Percentiles rank a stretch among this genome's conserved stretches.
Conservation (phyloP, 2,797 vertebrate species). For the Darevskia mixta region DNA sequence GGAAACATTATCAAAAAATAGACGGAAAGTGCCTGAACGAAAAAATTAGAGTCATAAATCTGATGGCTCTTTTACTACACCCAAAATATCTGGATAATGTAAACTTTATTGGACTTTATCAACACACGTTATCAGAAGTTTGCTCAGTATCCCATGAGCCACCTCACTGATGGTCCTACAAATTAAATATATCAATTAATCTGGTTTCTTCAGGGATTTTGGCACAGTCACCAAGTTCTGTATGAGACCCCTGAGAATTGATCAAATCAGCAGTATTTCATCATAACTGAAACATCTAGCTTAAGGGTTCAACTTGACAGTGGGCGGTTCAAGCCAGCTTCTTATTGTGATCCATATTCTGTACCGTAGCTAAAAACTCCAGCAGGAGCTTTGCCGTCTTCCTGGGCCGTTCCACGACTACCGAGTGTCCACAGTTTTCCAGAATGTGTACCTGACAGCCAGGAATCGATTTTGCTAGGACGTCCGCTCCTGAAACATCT, state of each 20-base stretch:
- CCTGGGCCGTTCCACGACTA: slow-evolving; percentile 90
- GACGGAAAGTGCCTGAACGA: not conserved
- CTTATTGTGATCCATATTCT: slow-evolving; percentile 82
- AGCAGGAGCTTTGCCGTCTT: slow-evolving; percentile 88
- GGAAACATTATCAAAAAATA: not conserved
- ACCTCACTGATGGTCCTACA: slow-evolving; percentile 56
- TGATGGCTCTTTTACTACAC: slow-evolving; percentile 15
- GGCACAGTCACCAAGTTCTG: slow-evolving; percentile 59
- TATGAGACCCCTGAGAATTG: slow-evolving; percentile 82
- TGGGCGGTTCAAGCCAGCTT: slow-evolving; percentile 81
- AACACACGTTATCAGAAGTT: slow-evolving; percentile 21
- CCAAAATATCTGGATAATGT: slow-evolving; percentile 17
- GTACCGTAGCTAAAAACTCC: slow-evolving; percentile 84
- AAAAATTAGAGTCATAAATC: not conserved
- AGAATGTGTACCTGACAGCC: slow-evolving; percentile 87
- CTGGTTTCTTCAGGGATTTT: slow-evolving; percentile 78
- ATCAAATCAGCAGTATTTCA: slow-evolving; percentile 63
- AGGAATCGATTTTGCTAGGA: slow-evolving; percentile 81
- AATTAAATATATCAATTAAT: slow-evolving; percentile 53
- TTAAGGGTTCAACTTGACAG: slow-evolving; percentile 7
- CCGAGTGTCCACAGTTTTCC: slow-evolving; percentile 92
- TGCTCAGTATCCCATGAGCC: slow-evolving; percentile 64
- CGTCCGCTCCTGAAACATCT: slow-evolving; percentile 87
- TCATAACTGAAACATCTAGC: slow-evolving; percentile 31
- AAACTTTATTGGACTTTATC: slow-evolving; percentile 31